Percentiles rank a stretch among this genome's conserved stretches.
phyloP scores from a whole-genome alignment of 2,797 vertebrate genomes.

The Anabacerthia variegaticeps region DNA sequence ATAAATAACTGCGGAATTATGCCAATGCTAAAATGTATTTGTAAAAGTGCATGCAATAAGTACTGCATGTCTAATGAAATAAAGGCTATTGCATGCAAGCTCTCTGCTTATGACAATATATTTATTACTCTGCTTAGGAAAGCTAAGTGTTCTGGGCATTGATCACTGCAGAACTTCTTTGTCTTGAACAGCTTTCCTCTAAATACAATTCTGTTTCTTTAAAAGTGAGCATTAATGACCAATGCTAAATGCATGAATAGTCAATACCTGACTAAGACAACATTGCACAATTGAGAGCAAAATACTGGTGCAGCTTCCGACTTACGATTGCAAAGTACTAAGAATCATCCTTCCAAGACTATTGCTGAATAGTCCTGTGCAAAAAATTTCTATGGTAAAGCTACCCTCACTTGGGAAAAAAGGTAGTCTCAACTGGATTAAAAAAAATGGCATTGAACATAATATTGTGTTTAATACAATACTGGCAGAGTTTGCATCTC shows the following conservation, averaged over 20 bases:
- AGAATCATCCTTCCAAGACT: background rate
- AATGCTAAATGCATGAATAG: background rate
- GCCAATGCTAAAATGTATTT: slow-evolving; percentile 47
- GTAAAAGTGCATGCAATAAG: slow-evolving; percentile 40
- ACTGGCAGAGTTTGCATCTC: background rate
- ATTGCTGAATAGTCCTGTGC: background rate
- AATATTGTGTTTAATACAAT: background rate
- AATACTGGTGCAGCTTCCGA: background rate
- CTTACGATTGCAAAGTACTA: background rate
- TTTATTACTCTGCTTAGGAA: slow-evolving; percentile 55
- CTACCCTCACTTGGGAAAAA: background rate
- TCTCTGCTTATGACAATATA: slow-evolving; percentile 26
- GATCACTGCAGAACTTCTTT: slow-evolving; percentile 60
- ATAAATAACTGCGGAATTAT: slow-evolving; percentile 60
- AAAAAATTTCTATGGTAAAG: background rate
- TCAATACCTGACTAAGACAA: slow-evolving; percentile 12
- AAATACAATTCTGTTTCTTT: slow-evolving; percentile 44
- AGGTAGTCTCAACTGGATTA: background rate
- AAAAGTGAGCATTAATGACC: slow-evolving; percentile 48
- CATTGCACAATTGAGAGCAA: background rate
- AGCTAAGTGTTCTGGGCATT: slow-evolving; percentile 55
- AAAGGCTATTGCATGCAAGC: slow-evolving; percentile 28
- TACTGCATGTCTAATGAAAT: slow-evolving; percentile 65
- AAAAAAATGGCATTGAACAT: background rate
- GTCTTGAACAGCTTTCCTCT: slow-evolving; percentile 50